Evolutionary conservation across 2,113 vertebrate genomes (phyloP), one percentile per base, ranked within the genome.

Genomic region (Thamnaconus septentrionalis): DNA sequence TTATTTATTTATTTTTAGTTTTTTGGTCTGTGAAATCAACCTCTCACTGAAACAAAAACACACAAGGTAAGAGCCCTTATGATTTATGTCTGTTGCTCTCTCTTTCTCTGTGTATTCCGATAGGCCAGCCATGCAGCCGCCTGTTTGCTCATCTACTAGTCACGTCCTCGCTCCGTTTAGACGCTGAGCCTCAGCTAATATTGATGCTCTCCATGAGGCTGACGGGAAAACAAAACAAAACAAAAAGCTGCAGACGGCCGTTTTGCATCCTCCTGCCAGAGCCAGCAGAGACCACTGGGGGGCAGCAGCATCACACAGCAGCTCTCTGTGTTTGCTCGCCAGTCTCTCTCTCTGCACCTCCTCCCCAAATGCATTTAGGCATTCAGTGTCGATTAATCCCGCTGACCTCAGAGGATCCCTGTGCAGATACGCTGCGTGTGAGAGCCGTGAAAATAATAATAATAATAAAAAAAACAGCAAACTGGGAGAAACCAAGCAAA

Each of bases 251-350:
- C 8, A 6, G 45, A 43, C 31, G 51, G 63, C 4, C 6, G 46
- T 8, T 4, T 51, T 55, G 55, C 56, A 8, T 56, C 54, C 8
- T 40, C 11, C 47, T 50, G 53, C 18, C 6, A 48, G 42, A 42
- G 8, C 76, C 49, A 69, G 1, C 5, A 69, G 72, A 75, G 55
- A 67, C 84, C 86, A 84, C 83, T 76, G 78, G 81, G 82, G 76
- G 88, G 88, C 85, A 87, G 84, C 82, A 88, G 78, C 78, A 71
- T 66, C 55, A 80, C 84, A 79, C 43, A 49, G 18, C 82, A 66
- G 56, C 39, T 9, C 53, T 31, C 18, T 31, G 49, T 47, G 57
- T 61, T 74, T 65, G 69, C 55, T 64, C 56, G 59, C 11, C 7
- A 3, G 3, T 56, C 56, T 10, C 52, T 41, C 18, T 31, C 18